phyloP scores from a whole-genome alignment of 2,888 invertebrate genomes.

The Teleiodes luculella region DNA sequence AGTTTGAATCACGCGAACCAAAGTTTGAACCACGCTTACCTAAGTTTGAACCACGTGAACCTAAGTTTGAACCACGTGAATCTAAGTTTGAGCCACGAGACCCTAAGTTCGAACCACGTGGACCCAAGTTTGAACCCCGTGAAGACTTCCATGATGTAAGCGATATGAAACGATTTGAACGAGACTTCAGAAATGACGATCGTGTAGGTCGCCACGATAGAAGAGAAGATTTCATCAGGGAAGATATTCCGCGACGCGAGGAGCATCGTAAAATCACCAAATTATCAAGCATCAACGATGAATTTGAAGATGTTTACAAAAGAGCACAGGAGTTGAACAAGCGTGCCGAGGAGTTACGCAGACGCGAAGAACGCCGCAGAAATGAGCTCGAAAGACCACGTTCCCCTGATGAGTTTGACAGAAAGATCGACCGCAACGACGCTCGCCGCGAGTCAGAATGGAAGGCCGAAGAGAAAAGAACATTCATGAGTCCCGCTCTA shows the following conservation, averaged over 20 bases:
- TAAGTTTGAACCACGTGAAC: background rate
- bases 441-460: constrained; percentile 11
- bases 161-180: constrained; percentile 6
- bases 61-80: constrained; percentile 19
- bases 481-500: constrained; percentile 13
- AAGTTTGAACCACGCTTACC: constrained; percentile 9
- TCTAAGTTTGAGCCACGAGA: constrained; percentile 15
- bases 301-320: constrained; percentile 59
- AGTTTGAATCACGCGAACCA: background rate
- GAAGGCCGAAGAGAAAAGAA: constrained; percentile 9
- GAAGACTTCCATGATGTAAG: constrained; percentile 7
- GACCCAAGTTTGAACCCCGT: constrained; percentile 12
- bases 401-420: constrained; percentile 14
- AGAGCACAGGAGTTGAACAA: constrained; percentile 55
- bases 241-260: constrained; percentile 29
- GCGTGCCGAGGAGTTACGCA: constrained; percentile 51
- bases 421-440: background rate
- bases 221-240: constrained; percentile 19
- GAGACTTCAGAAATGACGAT: constrained; percentile 12
- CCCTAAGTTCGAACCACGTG: background rate
- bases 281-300: constrained; percentile 42
- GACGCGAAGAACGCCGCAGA: constrained; percentile 30
- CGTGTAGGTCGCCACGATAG: background rate
- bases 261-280: constrained; percentile 24
- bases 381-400: constrained; percentile 28